Base-by-base conservation (phyloP, 2,113 vertebrate species). In the Felis chaus region DNA sequence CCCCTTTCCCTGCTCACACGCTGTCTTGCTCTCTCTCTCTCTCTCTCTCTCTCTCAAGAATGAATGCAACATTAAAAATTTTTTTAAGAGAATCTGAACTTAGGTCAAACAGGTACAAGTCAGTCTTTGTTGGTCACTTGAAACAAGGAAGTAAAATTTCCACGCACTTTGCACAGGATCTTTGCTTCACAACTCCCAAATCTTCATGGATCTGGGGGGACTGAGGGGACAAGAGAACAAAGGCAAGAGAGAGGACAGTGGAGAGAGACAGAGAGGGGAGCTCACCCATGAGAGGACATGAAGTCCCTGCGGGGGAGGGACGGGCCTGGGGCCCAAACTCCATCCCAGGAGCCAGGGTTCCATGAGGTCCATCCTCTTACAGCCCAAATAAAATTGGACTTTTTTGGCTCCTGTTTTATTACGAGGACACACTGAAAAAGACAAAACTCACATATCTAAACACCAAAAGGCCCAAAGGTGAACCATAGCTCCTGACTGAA, bases 241-340 rank as follows among this genome's bases (percentile, higher is more conserved):
- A 5, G 68, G 39, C 1, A 8, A 55, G 66, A 95, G 8, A 4
- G 33, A 68, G 7, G 4, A 69, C 10, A n/a, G 21, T 2, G n/a
- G 23, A 80, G 10, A 84, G 50, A 87, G 21, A 16, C 36, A 66
- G 25, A 27, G 19, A 2, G 36, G 23, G 13, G 16, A 10, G 19
- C 15, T 1, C 19, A 2, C 16, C 11, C 48, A 31, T 0, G 29
- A 65, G 25, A 61, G 9, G 7, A 18, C 5, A 0, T 5, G 13
- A 39, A 25, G 11, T 81, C 36, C 7, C 33, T 1, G 15, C 1
- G 31, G 25, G 7, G 36, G 25, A 41, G 33, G 50, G 2, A 21
- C 39, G 11, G 74, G 15, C 57, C 36, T 18, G 23, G 18, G 27
- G 0, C 6, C n/a, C 5, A 0, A 1, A 15, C 31, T 8, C 55